Percentiles rank a stretch among this genome's conserved stretches.
phyloP scores from a whole-genome alignment of 2,888 invertebrate genomes.

The Desoria tigrina region DNA sequence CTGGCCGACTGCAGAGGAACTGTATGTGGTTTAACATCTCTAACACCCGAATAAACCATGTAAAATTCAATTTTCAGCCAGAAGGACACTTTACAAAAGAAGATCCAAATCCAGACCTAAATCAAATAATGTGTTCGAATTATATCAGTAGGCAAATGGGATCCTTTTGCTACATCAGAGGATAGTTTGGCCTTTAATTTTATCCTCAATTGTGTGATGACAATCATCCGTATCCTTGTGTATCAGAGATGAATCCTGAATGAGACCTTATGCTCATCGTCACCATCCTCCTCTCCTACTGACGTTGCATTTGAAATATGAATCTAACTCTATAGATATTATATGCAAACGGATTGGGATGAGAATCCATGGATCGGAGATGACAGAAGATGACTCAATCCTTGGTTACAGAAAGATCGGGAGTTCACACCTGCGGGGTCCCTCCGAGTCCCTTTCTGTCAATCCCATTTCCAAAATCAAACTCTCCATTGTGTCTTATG shows the following conservation, averaged over 20 bases:
- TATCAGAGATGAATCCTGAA: not conserved
- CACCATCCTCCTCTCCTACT: no score
- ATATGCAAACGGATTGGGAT: no score
- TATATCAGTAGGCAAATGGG: no score
- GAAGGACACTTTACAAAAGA: constrained; percentile 2
- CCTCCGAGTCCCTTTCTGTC: constrained; percentile 8
- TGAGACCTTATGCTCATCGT: no score
- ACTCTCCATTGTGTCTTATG: not conserved
- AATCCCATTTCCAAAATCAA: not conserved
- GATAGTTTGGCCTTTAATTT: no score
- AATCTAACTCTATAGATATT: no score
- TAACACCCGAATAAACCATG: constrained; percentile 3
- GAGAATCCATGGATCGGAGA: not conserved
- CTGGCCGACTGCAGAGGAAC: no score
- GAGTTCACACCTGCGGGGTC: constrained; percentile 33
- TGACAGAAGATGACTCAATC: constrained; percentile 16
- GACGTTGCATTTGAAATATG: no score
- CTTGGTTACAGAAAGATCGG: not conserved
- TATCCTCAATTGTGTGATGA: not conserved
- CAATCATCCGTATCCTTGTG: not conserved
- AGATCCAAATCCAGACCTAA: not conserved
- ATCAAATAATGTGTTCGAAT: no score
- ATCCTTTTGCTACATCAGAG: no score
- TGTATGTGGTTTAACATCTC: no score
- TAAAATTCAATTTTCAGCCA: constrained; percentile 8